Base-by-base conservation (phyloP, 2,888 invertebrate species). In the Erynnis tages region DNA sequence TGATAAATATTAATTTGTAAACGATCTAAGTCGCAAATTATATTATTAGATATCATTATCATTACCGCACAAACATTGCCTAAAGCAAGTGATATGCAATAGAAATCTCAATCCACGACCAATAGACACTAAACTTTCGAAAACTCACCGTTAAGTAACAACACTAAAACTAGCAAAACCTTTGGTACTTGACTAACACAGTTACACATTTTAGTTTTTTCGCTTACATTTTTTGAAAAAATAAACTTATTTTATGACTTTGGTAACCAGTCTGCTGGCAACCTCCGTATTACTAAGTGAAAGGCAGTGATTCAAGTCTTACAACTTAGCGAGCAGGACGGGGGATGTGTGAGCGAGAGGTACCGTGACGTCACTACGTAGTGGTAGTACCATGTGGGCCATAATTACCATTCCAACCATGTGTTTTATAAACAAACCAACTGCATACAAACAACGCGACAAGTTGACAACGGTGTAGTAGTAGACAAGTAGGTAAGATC, bases 141-240 rank as follows among this genome's bases (percentile, higher is more conserved):
- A 32, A 38, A 74, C 75, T 73, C 44, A 80, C 80, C 77, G 56
- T 52, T 63, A 61, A 66, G 45, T 57, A 74, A 54, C 56, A 73
- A 62, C 53, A 78, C 58, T 66, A 80, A 67, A 67, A 77, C 58
- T 73, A 81, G 72, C 60, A 77, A 68, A 53, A 79, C 67, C 84
- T 85, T 87, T 84, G 85, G 84, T 66, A 76, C 62, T 67, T 76
- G 75, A 84, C 80, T 79, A 79, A 61, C 56, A 63, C 50, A 41
- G 54, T 57, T 71, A 62, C 66, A 72, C 78, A 74, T 78, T 69
- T 70, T n/a, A 21, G 23, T 23, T 4, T 19, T 21, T 30, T 37
- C 37, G 37, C 14, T 44, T 17, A 66, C 65, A 66, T 69, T 58
- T 61, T 62, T 49, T 25, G 11, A 11, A 41, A 41, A 55, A 41